Evolutionary conservation across 2,113 vertebrate genomes (phyloP).

Genomic region (Lepus timidus): DNA sequence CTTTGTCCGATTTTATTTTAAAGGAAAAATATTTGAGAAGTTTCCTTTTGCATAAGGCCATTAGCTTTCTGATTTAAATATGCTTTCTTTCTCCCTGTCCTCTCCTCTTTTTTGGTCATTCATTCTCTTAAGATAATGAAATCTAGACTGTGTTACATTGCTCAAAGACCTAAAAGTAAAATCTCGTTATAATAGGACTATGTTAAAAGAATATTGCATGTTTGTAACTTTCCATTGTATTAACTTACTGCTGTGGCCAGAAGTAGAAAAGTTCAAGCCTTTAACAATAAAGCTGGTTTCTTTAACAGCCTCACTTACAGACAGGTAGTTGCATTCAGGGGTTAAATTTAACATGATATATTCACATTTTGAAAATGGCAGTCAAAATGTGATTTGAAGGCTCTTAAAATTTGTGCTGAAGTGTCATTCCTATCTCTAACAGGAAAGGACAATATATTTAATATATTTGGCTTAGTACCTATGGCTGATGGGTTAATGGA

Average conservation of each 20-base stretch:
- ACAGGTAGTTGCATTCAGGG: background rate
- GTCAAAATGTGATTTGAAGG: constrained; percentile 54
- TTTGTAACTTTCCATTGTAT: constrained; percentile 84
- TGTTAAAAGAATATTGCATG: constrained; percentile 83
- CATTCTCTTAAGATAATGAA: constrained; percentile 88
- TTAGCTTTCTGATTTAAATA: constrained; percentile 84
- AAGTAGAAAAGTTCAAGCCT: constrained; percentile 52
- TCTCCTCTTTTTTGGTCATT: constrained; percentile 73
- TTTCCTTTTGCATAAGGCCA: constrained; percentile 81
- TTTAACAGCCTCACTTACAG: constrained; percentile 45
- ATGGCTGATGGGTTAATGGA: constrained; percentile 62
- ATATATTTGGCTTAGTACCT: constrained; percentile 54
- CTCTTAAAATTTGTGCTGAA: constrained; percentile 56
- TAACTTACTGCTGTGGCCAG: constrained; percentile 83
- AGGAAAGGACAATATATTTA: constrained; percentile 54
- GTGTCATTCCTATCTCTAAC: constrained; percentile 56
- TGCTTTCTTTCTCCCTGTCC: background rate
- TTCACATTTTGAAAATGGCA: constrained; percentile 47
- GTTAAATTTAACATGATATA: constrained; percentile 54
- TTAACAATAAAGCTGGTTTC: constrained; percentile 38
- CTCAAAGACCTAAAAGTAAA: constrained; percentile 87
- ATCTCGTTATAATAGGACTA: constrained; percentile 84
- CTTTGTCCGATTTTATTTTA: constrained; percentile 82
- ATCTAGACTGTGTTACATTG: constrained; percentile 86
- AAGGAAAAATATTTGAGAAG: constrained; percentile 84